Conservation (phyloP, 1,140 invertebrate genomes). For the Drosophila fuyamai region DNA sequence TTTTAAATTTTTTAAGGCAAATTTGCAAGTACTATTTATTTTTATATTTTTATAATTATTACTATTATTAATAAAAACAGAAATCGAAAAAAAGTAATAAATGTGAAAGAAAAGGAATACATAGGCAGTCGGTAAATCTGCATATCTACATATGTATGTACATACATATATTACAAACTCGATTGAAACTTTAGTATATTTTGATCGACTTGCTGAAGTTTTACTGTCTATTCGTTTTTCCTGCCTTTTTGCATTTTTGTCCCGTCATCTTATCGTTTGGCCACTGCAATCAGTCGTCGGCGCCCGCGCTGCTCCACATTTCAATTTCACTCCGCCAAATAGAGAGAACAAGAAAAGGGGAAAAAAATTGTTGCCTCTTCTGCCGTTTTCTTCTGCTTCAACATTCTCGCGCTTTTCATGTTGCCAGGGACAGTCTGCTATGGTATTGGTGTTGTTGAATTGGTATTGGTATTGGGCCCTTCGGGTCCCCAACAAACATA, state of each 20-base stretch:
- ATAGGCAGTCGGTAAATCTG: too few relatives aligned
- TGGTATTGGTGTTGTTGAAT: constrained; percentile 24
- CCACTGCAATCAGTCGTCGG: constrained; percentile 61
- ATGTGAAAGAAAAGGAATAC: too few relatives aligned
- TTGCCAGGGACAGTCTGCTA: constrained; percentile 57
- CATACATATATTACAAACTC: too few relatives aligned
- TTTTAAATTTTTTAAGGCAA: too few relatives aligned
- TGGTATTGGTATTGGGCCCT: constrained; percentile 6
- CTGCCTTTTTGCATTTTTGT: constrained; percentile 39
- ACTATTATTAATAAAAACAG: too few relatives aligned
- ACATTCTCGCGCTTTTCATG: constrained; percentile 60
- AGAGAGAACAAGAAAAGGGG: not conserved
- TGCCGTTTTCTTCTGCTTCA: constrained; percentile 36
- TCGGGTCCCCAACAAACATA: constrained; percentile 24
- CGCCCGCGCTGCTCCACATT: constrained; percentile 45
- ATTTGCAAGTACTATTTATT: too few relatives aligned
- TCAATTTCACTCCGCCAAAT: constrained; percentile 29
- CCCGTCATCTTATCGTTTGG: constrained; percentile 68
- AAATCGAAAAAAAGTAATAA: too few relatives aligned
- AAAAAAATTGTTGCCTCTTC: constrained; percentile 18
- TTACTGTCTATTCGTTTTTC: constrained; percentile 14
- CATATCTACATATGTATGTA: too few relatives aligned
- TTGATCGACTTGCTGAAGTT: not conserved
- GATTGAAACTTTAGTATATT: too few relatives aligned
- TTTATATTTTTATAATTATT: too few relatives aligned